Conservation (phyloP, 2,797 vertebrate genomes). For the Margarornis squamiger region DNA sequence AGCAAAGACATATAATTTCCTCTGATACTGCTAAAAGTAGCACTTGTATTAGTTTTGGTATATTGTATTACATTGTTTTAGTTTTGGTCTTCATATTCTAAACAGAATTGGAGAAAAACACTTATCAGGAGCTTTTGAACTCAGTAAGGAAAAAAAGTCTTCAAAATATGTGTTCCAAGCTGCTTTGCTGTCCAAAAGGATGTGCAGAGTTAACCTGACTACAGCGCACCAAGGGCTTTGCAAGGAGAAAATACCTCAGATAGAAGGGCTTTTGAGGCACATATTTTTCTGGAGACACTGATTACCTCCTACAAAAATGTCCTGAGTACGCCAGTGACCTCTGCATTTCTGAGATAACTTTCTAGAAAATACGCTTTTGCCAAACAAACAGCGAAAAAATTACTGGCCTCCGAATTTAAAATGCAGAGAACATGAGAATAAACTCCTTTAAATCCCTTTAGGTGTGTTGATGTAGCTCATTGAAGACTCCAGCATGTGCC, state of each 20-base stretch:
- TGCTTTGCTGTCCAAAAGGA: neutral
- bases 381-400: neutral
- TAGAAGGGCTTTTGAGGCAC: neutral
- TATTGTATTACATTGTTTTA: neutral
- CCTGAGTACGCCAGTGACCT: neutral
- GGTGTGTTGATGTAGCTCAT: accelerated
- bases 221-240: neutral
- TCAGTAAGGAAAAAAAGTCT: neutral
- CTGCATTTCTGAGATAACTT: neutral
- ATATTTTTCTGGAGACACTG: neutral
- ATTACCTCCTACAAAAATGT: neutral
- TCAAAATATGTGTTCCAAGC: neutral
- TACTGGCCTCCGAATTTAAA: neutral
- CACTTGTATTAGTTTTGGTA: too few species aligned
- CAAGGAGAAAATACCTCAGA: neutral
- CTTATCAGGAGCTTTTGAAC: neutral
- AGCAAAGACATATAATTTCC: neutral
- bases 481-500: too few species aligned
- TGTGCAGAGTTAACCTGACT: neutral
- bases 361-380: neutral
- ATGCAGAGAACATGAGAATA: neutral
- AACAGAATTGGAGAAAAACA: neutral
- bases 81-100: neutral
- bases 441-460: neutral
- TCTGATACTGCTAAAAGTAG: neutral